Percentiles rank a stretch among this genome's conserved stretches.
These are phyloP conservation scores for Canis aureus DNA, from an alignment of 2,113 vertebrate genomes.

Conservation along the genomic window DNA sequence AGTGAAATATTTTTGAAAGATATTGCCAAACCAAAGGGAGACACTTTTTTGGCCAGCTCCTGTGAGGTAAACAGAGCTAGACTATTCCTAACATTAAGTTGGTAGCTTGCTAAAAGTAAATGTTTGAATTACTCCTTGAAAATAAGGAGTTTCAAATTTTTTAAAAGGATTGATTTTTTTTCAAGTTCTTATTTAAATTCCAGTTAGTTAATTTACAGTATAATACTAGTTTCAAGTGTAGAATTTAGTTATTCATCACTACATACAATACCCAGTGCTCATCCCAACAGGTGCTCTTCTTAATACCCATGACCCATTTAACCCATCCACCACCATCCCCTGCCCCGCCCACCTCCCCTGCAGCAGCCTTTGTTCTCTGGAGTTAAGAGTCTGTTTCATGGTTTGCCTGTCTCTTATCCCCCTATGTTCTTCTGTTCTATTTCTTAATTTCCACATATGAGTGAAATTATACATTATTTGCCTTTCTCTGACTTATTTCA, in stretches of 20 bases:
- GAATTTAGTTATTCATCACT: not conserved
- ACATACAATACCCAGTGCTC: not conserved
- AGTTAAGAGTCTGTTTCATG: not conserved
- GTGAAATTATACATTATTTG: not conserved
- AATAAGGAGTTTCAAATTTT: slow-evolving; percentile 10
- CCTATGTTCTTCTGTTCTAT: not conserved
- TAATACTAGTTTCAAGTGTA: not conserved
- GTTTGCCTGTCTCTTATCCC: no score
- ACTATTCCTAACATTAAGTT: not conserved
- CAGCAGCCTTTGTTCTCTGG: not conserved
- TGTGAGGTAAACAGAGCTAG: not conserved
- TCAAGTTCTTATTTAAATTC: not conserved
- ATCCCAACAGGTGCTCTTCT: not conserved
- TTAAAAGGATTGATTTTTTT: not conserved
- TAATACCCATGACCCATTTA: not conserved
- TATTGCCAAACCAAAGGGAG: not conserved
- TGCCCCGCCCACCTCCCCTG: not conserved
- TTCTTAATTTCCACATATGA: not conserved
- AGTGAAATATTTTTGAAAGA: not conserved
- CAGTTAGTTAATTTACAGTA: not conserved
- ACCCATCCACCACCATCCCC: not conserved
- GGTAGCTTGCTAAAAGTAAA: not conserved
- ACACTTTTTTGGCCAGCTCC: not conserved
- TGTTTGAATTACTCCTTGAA: not conserved
- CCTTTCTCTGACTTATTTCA: not conserved